phyloP scores from a whole-genome alignment of 2,888 invertebrate species.

The Teinopalpus imperialis region DNA sequence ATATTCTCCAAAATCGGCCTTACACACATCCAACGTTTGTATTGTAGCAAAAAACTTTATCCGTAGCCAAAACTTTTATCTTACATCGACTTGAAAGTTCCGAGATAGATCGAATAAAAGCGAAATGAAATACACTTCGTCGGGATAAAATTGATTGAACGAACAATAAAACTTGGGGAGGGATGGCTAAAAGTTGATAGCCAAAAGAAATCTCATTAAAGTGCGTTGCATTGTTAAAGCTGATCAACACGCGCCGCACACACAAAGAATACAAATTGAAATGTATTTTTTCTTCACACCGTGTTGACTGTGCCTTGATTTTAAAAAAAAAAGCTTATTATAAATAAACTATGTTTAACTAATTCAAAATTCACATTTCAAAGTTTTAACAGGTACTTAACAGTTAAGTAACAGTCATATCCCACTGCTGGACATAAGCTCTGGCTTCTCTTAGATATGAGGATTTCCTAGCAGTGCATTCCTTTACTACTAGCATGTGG shows the following conservation, averaged over 20 bases:
- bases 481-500: too few relatives aligned
- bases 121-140: conserved; percentile 19
- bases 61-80: conserved; percentile 8
- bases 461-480: too few relatives aligned
- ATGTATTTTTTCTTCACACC: conserved; percentile 37
- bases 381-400: conserved; percentile 5
- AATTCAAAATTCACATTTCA: conserved; percentile 11
- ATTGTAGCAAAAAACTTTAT: conserved; percentile 20
- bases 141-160: conserved; percentile 32
- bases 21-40: too few relatives aligned
- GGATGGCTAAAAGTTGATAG: conserved; percentile 46
- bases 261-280: conserved; percentile 49
- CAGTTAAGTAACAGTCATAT: too few relatives aligned
- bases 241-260: conserved; percentile 55
- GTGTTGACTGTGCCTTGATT: conserved; percentile 36
- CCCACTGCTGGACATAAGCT: too few relatives aligned
- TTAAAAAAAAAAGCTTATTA: too few relatives aligned
- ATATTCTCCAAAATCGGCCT: too few relatives aligned
- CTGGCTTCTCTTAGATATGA: too few relatives aligned
- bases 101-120: conserved; percentile 13
- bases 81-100: conserved; percentile 14
- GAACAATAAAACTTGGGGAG: conserved; percentile 31
- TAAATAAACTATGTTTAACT: conserved; percentile 20
- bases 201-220: conserved; percentile 71
- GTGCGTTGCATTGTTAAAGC: conserved; percentile 53